Percentiles rank a stretch among this genome's conserved stretches.
Evolutionary conservation across 2,888 invertebrate genomes (phyloP).

Genomic region (Erebia aethiops): DNA sequence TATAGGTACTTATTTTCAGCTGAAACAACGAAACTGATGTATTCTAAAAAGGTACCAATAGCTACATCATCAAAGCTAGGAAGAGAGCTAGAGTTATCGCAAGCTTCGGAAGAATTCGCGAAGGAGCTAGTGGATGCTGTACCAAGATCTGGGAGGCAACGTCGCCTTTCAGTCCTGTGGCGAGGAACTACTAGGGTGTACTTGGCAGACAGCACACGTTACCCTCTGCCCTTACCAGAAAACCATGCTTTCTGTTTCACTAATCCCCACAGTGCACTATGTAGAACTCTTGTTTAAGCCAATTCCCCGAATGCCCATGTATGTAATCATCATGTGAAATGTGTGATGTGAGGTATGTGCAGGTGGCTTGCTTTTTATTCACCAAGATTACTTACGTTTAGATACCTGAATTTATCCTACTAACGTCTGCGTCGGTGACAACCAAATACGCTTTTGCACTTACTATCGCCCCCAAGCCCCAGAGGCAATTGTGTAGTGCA

Average conservation of each 20-base stretch:
- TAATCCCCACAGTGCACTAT: slow-evolving; percentile 56
- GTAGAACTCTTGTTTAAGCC: slow-evolving; percentile 49
- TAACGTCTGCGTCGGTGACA: too few relatives aligned
- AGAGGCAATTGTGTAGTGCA: too few relatives aligned
- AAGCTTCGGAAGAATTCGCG: slow-evolving; percentile 27
- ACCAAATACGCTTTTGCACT: too few relatives aligned
- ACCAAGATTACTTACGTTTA: too few relatives aligned
- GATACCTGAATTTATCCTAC: too few relatives aligned
- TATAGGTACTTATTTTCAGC: not conserved
- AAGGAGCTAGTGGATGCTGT: slow-evolving; percentile 22
- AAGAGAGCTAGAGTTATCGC: slow-evolving; percentile 22
- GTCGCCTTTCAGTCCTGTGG: slow-evolving; percentile 1
- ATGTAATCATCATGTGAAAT: too few relatives aligned
- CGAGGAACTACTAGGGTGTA: slow-evolving; percentile 49
- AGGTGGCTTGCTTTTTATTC: too few relatives aligned
- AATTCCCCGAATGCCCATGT: too few relatives aligned
- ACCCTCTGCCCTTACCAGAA: slow-evolving; percentile 56
- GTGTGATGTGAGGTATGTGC: too few relatives aligned
- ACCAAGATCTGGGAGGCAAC: not conserved
- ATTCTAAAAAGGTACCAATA: slow-evolving; percentile 3
- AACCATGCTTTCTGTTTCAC: slow-evolving; percentile 62
- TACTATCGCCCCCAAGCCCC: too few relatives aligned
- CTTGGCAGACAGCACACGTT: slow-evolving; percentile 54
- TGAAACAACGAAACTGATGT: not conserved
- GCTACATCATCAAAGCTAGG: not conserved